Evolutionary conservation across 2,113 vertebrate species (phyloP).

Genomic region (Eretmochelys imbricata): DNA sequence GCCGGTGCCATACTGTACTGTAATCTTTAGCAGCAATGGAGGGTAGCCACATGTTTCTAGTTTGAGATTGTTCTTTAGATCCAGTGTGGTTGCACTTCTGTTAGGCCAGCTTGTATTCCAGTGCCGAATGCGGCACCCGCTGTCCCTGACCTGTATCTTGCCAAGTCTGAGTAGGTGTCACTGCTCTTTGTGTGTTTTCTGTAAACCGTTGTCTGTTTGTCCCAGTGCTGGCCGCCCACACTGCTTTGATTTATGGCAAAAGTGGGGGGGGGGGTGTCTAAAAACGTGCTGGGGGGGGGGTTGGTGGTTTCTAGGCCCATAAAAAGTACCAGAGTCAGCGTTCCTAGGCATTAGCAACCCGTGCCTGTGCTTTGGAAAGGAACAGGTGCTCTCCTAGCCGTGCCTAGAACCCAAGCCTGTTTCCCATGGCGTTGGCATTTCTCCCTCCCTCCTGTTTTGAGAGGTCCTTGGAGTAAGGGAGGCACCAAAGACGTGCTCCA

Average conservation of each 20-base stretch:
- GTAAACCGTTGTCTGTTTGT: neutral
- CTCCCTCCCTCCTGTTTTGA: neutral
- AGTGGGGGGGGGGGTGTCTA: neutral
- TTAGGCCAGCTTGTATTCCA: constrained; percentile 81
- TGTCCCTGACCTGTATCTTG: constrained; percentile 88
- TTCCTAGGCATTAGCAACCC: neutral
- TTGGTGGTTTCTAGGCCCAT: too few relatives aligned
- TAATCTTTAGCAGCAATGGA: too few relatives aligned
- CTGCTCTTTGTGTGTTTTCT: constrained; percentile 34
- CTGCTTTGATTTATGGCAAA: neutral
- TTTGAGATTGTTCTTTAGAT: constrained; percentile 83
- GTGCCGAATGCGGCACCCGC: constrained; percentile 84
- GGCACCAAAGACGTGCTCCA: neutral
- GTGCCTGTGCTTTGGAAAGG: neutral
- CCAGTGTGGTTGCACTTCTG: constrained; percentile 84
- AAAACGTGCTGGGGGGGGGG: neutral
- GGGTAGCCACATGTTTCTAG: neutral
- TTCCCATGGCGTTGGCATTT: neutral
- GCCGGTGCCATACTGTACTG: too few relatives aligned
- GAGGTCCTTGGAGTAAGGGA: neutral
- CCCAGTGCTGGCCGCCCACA: neutral
- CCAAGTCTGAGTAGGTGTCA: constrained; percentile 85
- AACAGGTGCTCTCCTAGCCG: too few relatives aligned
- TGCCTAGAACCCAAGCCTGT: neutral
- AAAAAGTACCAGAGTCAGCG: neutral